Evolutionary conservation across 2,888 invertebrate genomes (phyloP).

Genomic region (Leuctra nigra): DNA sequence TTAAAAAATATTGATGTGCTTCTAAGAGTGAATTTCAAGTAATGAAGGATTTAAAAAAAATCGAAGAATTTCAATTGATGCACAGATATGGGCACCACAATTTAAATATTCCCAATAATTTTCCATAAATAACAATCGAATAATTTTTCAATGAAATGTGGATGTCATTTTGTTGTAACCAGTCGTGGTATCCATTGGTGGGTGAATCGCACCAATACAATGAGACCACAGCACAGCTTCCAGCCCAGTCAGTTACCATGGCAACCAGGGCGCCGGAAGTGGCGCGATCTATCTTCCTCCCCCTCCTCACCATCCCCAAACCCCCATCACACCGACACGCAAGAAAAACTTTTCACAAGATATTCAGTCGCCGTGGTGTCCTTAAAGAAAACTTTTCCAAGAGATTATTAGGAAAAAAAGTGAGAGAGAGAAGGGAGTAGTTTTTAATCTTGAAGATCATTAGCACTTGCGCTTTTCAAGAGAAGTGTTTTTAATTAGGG

Average conservation of each 20-base stretch:
- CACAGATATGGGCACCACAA: no score
- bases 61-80: no score
- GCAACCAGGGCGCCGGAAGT: slow-evolving; percentile 19
- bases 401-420: background rate
- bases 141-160: no score
- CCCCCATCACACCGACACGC: background rate
- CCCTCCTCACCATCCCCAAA: background rate
- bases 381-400: slow-evolving; percentile 7
- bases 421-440: background rate
- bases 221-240: slow-evolving; percentile 6
- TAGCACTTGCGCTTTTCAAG: background rate
- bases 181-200: no score
- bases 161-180: no score
- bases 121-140: no score
- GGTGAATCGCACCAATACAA: slow-evolving; percentile 7
- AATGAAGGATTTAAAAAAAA: no score
- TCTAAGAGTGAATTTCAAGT: no score
- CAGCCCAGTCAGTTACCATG: slow-evolving; percentile 26
- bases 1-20: no score
- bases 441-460: slow-evolving; percentile 11
- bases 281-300: slow-evolving; percentile 10
- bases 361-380: background rate
- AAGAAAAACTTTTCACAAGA: slow-evolving; percentile 14
- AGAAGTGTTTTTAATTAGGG: slow-evolving; percentile 1
- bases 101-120: no score